These are phyloP conservation scores for Thunnus thynnus DNA, from an alignment of 2,113 vertebrate genomes.

Conservation along the genomic window DNA sequence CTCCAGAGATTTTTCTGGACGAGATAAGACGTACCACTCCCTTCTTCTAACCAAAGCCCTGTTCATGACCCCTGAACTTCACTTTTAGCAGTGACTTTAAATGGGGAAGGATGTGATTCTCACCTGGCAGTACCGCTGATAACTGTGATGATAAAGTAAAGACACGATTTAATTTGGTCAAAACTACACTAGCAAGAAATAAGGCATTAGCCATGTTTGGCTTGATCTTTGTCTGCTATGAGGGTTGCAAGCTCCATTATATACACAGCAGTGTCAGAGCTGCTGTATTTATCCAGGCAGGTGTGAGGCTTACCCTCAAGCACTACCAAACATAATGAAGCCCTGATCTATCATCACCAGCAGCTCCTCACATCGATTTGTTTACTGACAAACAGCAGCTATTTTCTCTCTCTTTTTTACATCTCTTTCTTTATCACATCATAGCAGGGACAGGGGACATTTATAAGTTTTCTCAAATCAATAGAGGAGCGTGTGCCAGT, in stretches of 20 bases:
- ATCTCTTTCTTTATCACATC: neutral
- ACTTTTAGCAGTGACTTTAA: slow-evolving; percentile 7
- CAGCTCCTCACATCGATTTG: slow-evolving; percentile 12
- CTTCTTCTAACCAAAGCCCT: slow-evolving; percentile 24
- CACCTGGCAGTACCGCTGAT: neutral
- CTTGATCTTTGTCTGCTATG: slow-evolving; percentile 1
- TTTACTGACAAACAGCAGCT: slow-evolving; percentile 11
- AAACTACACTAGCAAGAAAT: neutral
- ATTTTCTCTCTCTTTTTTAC: neutral
- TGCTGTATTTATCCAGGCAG: slow-evolving; percentile 17
- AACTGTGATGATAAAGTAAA: neutral
- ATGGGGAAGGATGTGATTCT: neutral
- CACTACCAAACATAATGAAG: slow-evolving; percentile 10
- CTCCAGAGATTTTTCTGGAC: slow-evolving; percentile 62
- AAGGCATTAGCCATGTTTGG: neutral
- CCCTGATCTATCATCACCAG: slow-evolving; percentile 1
- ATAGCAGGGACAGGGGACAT: neutral
- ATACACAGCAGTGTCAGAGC: slow-evolving; percentile 11
- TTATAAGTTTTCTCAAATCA: neutral
- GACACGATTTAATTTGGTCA: neutral
- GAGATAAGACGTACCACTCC: slow-evolving; percentile 66
- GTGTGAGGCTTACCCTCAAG: slow-evolving; percentile 16
- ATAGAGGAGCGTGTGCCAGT: neutral
- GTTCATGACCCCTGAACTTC: slow-evolving; percentile 50
- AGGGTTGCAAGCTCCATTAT: slow-evolving; percentile 1